These are phyloP conservation scores for Pipistrellus pygmaeus DNA, from an alignment of 2,797 vertebrate species.

Conservation along the genomic window DNA sequence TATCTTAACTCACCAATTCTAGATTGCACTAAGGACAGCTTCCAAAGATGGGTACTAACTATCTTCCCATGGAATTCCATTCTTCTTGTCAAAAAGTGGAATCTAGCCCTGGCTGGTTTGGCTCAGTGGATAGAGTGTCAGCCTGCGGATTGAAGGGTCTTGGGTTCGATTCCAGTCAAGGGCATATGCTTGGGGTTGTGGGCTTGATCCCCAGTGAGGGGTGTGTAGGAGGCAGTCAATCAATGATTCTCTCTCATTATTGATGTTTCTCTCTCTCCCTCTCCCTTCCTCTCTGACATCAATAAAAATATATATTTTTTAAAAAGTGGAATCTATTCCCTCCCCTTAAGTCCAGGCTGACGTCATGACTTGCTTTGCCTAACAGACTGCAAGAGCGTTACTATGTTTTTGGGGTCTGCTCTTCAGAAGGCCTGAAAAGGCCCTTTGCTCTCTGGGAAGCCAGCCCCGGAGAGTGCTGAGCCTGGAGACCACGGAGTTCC, in stretches of 20 bases:
- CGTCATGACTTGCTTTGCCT: not conserved
- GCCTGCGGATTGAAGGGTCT: no score
- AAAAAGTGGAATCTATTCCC: not conserved
- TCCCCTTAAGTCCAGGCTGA: not conserved
- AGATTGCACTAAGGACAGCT: not conserved
- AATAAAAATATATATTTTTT: no score
- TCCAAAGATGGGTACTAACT: not conserved
- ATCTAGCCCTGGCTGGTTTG: not conserved
- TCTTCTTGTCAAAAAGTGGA: not conserved
- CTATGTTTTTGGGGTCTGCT: not conserved
- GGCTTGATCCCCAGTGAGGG: no score
- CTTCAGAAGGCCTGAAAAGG: not conserved
- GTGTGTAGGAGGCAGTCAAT: no score
- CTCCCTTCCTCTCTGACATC: no score
- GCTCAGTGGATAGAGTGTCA: no score
- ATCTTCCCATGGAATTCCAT: not conserved
- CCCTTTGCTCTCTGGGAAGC: not conserved
- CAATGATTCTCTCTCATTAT: no score
- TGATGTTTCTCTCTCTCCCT: no score
- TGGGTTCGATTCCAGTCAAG: no score
- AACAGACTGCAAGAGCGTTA: not conserved
- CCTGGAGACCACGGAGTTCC: not conserved
- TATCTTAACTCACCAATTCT: conserved; percentile 3
- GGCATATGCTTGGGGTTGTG: no score
- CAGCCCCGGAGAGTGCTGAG: not conserved